A percentile compares a stretch with the other conserved stretches of the same genome.
Conservation (phyloP, 64 coral and sea anemone genomes). For the Hydrozoanthus tunicans region DNA sequence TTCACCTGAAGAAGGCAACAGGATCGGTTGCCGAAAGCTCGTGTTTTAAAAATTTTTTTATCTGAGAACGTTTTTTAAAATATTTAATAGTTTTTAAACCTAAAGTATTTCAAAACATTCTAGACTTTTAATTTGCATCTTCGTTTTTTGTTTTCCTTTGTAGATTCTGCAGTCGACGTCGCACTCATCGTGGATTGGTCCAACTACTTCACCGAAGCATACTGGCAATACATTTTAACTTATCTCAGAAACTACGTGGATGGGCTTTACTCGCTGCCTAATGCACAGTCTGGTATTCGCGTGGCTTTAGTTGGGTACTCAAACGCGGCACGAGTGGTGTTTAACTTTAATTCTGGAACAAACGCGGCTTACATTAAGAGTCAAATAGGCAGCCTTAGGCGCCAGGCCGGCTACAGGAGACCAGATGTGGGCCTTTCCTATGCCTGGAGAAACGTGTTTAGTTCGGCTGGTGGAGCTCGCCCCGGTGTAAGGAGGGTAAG, state of each 20-base stretch:
- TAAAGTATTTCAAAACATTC: background rate
- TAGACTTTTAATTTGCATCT: background rate
- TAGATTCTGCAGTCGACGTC: constrained; percentile 20
- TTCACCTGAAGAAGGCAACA: too few species aligned
- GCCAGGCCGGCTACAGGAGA: constrained; percentile 38
- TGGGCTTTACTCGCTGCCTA: background rate
- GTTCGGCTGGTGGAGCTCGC: constrained; percentile 29
- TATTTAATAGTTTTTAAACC: too few species aligned
- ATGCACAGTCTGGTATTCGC: constrained; percentile 6
- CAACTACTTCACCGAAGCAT: constrained; percentile 29
- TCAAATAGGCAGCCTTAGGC: constrained; percentile 38
- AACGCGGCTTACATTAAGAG: constrained; percentile 32
- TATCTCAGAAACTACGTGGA: constrained; percentile 29
- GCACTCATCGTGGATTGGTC: constrained; percentile 55
- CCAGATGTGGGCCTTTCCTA: constrained; percentile 7
- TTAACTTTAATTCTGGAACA: constrained; percentile 33
- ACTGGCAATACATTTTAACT: constrained; percentile 49
- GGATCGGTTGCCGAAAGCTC: too few species aligned
- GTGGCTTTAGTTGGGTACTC: constrained; percentile 55
- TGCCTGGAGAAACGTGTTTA: constrained; percentile 38
- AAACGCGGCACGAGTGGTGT: constrained; percentile 15
- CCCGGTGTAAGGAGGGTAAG: constrained; percentile 26
- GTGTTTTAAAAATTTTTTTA: too few species aligned
- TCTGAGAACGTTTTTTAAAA: too few species aligned
- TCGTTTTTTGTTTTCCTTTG: background rate